Evolutionary conservation across 2,113 vertebrate genomes (phyloP), one percentile per base, ranked within the genome.

Genomic region (Suricata suricatta): DNA sequence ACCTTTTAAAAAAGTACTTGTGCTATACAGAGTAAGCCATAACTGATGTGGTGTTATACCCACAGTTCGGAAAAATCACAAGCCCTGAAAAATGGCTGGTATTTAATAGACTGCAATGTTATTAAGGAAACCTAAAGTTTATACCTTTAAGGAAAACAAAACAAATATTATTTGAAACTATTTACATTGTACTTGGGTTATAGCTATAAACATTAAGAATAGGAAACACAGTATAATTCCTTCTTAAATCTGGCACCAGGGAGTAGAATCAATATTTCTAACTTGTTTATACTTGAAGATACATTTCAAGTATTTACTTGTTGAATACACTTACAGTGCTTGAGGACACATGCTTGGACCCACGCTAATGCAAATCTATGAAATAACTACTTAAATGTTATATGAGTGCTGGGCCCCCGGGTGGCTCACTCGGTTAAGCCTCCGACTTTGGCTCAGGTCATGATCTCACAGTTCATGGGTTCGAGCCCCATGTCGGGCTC

Each of bases 121-220:
- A 88, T 68, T 93, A 94, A 93, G 21, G 50, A 57, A 96, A 94
- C 7, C 44, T 88, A 68, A 77, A 60, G 69, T 95, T 85, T 93
- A 96, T 63, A 47, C 27, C 81, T 84, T n/a, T 69, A 82, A 96
- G 86, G 77, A 95, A 97, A 97, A 88, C 41, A 95, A 66, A 88
- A 71, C 50, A 54, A 89, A 87, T 29, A 35, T 66, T 90, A 88
- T 80, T 85, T 90, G 13, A 54, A 90, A 74, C 31, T 57, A 88
- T 17, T 93, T 74, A 82, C 3, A 82, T 89, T 89, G 82, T 87
- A 86, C 77, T 80, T 82, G 71, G 15, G 17, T 92, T 82, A 23
- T 95, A 89, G 38, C 72, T 94, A 11, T 68, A n/a, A 8, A 95
- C 72, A 79, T 47, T 21, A 90, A 94, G 35, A 63, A 88, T 79